A percentile compares a stretch with the other conserved stretches of the same genome.
phyloP scores from a whole-genome alignment of 2,888 invertebrate species.

The Apamea sordens region DNA sequence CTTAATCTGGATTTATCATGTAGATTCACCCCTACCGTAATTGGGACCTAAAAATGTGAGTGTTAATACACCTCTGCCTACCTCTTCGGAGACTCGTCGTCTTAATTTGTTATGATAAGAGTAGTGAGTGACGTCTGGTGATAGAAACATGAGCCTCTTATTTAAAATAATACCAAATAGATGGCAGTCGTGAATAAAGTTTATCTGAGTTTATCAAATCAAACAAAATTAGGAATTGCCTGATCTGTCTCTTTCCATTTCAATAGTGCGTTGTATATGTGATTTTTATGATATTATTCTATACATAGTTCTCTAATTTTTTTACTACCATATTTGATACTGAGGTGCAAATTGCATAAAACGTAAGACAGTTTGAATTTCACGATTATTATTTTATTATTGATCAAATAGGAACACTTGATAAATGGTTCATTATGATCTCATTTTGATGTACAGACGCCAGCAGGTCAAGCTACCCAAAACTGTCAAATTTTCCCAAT shows the following conservation, averaged over 20 bases:
- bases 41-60: neutral
- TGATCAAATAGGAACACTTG: neutral
- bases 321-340: neutral
- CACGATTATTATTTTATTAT: neutral
- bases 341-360: neutral
- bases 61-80: neutral
- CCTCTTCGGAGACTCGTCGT: neutral
- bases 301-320: neutral
- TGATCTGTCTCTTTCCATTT: neutral
- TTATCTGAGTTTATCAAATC: neutral
- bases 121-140: slow-evolving; percentile 17
- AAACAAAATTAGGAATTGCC: neutral
- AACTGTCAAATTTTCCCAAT: no score
- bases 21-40: neutral
- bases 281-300: neutral
- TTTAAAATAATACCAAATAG: neutral
- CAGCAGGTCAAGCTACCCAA: no score
- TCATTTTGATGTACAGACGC: neutral
- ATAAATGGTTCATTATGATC: neutral
- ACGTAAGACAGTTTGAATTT: neutral
- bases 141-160: neutral
- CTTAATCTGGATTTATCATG: neutral
- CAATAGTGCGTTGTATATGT: neutral
- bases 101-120: no score
- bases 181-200: slow-evolving; percentile 11